Evolutionary conservation across 1,140 invertebrate genomes (phyloP), one percentile per base, ranked within the genome.

Genomic region (Planococcus citri): DNA sequence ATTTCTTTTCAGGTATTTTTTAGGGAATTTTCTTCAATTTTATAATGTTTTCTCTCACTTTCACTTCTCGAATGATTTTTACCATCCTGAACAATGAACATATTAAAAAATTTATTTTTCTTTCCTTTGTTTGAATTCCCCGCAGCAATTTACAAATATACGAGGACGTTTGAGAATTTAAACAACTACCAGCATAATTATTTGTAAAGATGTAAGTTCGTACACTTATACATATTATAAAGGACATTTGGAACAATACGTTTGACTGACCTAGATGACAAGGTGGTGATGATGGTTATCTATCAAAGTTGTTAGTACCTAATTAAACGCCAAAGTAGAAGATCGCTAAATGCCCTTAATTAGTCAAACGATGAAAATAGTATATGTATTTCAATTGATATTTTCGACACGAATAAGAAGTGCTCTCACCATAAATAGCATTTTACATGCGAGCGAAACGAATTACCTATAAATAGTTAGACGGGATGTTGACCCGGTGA

Each of bases 381-480:
- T 20, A n/a, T n/a, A n/a, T n/a, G n/a, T n/a, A 17, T 51, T 51
- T 51, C 41, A 51, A 51, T 51, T 51, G 41, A 9, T 51, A 51
- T 51, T 51, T 51, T 51, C 41, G 41, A 51, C 41, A 51, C 41
- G 41, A 51, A 17, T 51, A 51, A 51, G 41, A n/a, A n/a, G n/a
- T n/a, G n/a, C 3, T 51, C 41, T 51, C 41, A 3, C 41, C 41
- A 51, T 51, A 51, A 51, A 51, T 51, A 51, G 41, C 41, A 51
- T 51, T 51, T 51, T 51, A 51, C 17, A 9, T 17, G 41, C 41
- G 41, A 33, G 29, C 10, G 41, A 14, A 17, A 17, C 12, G 41
- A 51, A 51, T 17, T 51, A 51, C 12, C 41, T 51, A 51, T 51
- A 51, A 14, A 51, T 51, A 51, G 41, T 17, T 3, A n/a, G 17